Percentiles rank a stretch among this genome's conserved stretches.
Evolutionary conservation across 2,113 vertebrate species (phyloP).

Genomic region (Phylloscopus trochiloides): DNA sequence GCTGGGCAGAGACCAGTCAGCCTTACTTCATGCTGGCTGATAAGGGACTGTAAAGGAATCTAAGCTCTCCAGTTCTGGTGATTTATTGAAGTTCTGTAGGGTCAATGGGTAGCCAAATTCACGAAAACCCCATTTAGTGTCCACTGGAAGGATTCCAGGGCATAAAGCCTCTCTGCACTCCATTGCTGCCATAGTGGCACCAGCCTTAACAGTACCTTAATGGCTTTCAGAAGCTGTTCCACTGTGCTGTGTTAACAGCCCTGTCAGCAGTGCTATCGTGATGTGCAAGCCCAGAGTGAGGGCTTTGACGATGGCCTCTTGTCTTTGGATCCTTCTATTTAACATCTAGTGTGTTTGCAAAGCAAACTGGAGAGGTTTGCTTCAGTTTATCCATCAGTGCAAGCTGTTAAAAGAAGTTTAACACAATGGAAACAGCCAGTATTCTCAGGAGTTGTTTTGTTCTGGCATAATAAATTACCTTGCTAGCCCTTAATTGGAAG

Average conservation of each 20-base stretch:
- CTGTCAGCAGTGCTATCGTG: background rate
- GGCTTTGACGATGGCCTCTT: background rate
- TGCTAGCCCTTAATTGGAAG: background rate
- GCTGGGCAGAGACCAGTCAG: background rate
- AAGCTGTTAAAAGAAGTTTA: background rate
- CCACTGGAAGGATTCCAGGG: background rate
- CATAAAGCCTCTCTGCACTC: background rate
- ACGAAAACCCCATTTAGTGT: fast-evolving
- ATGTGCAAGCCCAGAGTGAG: background rate
- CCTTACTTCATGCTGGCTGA: background rate
- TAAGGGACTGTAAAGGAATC: background rate
- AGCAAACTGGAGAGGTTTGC: background rate
- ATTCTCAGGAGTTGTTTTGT: background rate
- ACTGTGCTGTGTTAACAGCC: background rate
- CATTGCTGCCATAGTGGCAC: background rate
- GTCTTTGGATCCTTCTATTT: background rate
- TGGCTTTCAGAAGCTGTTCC: background rate
- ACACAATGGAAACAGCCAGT: background rate
- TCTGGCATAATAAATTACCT: background rate
- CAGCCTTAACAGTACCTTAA: background rate
- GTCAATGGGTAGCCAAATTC: background rate
- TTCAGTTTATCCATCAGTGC: background rate
- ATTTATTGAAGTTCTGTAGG: background rate
- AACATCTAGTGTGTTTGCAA: background rate
- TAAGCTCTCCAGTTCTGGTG: background rate